phyloP scores from a whole-genome alignment of 1,140 invertebrate species.

The Drosophila tsacasi region DNA sequence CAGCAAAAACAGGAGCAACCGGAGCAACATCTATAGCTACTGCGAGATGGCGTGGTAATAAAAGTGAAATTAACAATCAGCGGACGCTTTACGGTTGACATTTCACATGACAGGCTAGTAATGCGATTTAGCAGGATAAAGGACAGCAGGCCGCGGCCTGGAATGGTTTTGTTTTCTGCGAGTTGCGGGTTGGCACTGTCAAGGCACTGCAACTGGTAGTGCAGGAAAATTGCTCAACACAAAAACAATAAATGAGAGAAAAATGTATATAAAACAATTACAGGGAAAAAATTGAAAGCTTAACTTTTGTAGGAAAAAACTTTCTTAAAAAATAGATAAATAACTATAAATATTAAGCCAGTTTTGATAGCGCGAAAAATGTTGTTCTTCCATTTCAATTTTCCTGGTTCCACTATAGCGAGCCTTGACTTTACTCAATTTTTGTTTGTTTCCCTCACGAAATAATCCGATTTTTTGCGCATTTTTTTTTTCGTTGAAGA shows the following conservation, averaged over 20 bases:
- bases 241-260: neutral
- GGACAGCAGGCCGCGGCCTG: conserved; percentile 58
- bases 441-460: conserved; percentile 50
- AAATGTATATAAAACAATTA: conserved; percentile 41
- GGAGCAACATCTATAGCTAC: conserved; percentile 6
- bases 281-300: neutral
- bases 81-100: conserved; percentile 84
- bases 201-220: conserved; percentile 10
- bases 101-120: conserved; percentile 85
- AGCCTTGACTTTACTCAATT: conserved; percentile 4
- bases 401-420: neutral
- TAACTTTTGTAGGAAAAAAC: neutral
- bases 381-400: neutral
- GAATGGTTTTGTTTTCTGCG: conserved; percentile 27
- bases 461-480: conserved; percentile 41
- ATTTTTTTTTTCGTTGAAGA: conserved; percentile 55
- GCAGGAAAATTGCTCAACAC: conserved; percentile 27
- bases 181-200: neutral
- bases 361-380: neutral
- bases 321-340: neutral
- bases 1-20: conserved; percentile 14
- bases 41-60: conserved; percentile 57
- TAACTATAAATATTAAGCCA: neutral
- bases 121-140: conserved; percentile 85
- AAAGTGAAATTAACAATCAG: conserved; percentile 85